Conservation (phyloP, 1,140 invertebrate species). For the Chironomus striatipennis region DNA sequence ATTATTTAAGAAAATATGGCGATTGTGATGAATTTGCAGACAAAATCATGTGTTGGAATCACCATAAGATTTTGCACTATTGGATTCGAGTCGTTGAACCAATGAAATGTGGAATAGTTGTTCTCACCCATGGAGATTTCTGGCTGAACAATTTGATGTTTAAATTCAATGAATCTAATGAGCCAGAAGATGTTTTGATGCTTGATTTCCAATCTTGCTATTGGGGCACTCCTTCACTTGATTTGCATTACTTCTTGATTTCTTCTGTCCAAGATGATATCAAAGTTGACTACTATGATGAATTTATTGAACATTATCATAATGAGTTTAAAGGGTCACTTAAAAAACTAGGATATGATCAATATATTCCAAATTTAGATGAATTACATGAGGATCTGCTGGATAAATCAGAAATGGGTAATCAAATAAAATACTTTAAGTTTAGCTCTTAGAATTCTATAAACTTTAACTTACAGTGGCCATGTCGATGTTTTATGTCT, state of each 20-base stretch:
- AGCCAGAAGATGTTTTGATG: slow-evolving; percentile 32
- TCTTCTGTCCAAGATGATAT: neutral
- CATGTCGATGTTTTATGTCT: neutral
- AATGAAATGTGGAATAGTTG: neutral
- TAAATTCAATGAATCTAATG: slow-evolving; percentile 43
- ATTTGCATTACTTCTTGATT: neutral
- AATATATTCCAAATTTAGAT: neutral
- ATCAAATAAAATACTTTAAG: neutral
- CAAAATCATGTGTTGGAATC: neutral
- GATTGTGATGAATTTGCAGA: neutral
- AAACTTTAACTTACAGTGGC: neutral
- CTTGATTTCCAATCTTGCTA: neutral
- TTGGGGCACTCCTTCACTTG: neutral
- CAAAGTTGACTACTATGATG: neutral
- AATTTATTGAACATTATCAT: neutral
- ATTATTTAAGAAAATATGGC: neutral
- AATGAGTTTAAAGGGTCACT: neutral
- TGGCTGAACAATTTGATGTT: slow-evolving; percentile 62
- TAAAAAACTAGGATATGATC: neutral
- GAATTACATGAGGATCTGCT: neutral
- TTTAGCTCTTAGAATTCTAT: neutral
- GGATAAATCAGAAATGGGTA: neutral
- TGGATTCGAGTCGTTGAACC: neutral
- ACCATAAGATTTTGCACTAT: neutral
- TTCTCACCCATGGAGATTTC: slow-evolving; percentile 45